These are phyloP conservation scores for Pampusana beccarii DNA, from an alignment of 2,113 vertebrate species.

Conservation along the genomic window DNA sequence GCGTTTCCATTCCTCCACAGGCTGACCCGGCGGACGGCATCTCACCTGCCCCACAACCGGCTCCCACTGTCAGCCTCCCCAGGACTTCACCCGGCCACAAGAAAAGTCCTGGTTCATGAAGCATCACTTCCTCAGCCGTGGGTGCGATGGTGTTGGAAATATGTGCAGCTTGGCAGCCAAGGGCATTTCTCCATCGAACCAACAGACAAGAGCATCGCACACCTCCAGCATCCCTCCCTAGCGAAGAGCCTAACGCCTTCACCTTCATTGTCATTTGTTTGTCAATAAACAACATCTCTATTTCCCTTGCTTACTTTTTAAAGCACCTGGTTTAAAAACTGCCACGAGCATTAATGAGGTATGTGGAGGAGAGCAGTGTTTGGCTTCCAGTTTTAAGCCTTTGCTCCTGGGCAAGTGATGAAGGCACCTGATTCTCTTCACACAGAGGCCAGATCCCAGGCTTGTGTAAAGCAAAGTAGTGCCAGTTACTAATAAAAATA, in stretches of 20 bases:
- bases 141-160: background rate
- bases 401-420: background rate
- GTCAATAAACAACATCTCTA: background rate
- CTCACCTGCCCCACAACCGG: rapidly evolving
- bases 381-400: background rate
- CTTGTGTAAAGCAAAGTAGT: background rate
- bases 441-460: background rate
- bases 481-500: background rate
- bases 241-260: background rate
- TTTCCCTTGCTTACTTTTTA: background rate
- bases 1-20: background rate
- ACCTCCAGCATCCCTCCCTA: background rate
- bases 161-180: background rate
- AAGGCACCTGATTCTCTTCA: background rate
- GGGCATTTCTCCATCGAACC: background rate
- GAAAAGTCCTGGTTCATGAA: background rate
- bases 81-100: background rate
- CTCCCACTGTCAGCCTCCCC: background rate
- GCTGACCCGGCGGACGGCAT: rapidly evolving
- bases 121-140: background rate
- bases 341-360: background rate
- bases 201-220: background rate
- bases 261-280: background rate
- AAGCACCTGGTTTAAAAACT: background rate
- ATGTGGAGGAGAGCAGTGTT: background rate